These are phyloP conservation scores for Dyspetes luteomarginatus DNA, from an alignment of 2,888 invertebrate genomes.

Conservation along the genomic window DNA sequence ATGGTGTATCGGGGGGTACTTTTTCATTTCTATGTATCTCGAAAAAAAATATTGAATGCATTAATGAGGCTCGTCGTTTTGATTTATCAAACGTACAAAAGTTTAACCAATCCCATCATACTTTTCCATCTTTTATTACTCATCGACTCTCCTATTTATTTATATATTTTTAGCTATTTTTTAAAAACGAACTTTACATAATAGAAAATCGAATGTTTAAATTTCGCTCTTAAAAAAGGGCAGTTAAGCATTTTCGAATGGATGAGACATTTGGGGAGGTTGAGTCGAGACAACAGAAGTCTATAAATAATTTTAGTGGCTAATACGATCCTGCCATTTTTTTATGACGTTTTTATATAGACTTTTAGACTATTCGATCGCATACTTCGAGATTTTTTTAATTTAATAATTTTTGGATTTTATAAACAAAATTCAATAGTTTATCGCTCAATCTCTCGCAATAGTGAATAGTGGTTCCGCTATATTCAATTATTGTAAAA, in stretches of 20 bases:
- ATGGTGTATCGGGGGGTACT: slow-evolving; percentile 37
- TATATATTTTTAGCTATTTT: neutral
- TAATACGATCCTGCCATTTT: neutral
- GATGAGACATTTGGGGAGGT: neutral
- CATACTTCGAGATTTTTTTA: too few species aligned
- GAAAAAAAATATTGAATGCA: slow-evolving; percentile 35
- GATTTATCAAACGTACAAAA: slow-evolving; percentile 2
- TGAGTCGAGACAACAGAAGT: neutral
- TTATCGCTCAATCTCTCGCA: too few species aligned
- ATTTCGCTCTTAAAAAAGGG: too few species aligned
- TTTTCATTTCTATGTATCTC: slow-evolving; percentile 17
- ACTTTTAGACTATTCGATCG: too few species aligned
- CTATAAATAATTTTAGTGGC: neutral
- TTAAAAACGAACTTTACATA: neutral
- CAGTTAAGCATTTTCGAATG: too few species aligned
- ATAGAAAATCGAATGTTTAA: too few species aligned
- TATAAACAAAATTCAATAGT: too few species aligned
- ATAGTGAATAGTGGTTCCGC: too few species aligned
- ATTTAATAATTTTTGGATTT: too few species aligned
- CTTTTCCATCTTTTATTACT: neutral
- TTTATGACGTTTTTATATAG: too few species aligned
- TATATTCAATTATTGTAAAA: too few species aligned
- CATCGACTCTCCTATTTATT: neutral
- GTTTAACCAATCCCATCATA: slow-evolving; percentile 18
- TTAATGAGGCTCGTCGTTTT: slow-evolving; percentile 9